A percentile compares a stretch with the other conserved stretches of the same genome.
phyloP scores from a whole-genome alignment of 2,113 vertebrate species.

The Anarrhichthys ocellatus region DNA sequence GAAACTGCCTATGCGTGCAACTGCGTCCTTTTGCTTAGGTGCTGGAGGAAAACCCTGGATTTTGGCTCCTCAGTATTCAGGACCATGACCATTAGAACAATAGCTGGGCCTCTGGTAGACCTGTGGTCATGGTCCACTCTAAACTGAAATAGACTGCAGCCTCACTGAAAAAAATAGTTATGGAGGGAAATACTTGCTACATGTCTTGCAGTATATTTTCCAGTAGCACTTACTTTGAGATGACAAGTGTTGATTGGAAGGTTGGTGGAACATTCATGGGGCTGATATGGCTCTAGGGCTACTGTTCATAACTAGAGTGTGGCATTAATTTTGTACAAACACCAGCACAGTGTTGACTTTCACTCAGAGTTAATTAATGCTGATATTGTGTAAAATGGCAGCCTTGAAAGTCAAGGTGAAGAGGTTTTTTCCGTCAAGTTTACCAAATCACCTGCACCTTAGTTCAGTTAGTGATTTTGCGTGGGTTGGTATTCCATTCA shows the following conservation, averaged over 20 bases:
- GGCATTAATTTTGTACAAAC: constrained; percentile 33
- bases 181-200: not conserved
- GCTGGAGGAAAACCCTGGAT: not conserved
- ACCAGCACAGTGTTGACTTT: constrained; percentile 28
- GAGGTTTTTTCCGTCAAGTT: not conserved
- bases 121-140: not conserved
- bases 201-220: not conserved
- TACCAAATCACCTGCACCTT: not conserved
- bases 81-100: not conserved
- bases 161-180: not conserved
- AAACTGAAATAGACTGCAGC: not conserved
- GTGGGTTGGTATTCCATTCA: not conserved
- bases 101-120: not conserved
- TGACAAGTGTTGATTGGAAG: constrained; percentile 42
- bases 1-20: constrained; percentile 9
- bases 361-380: constrained; percentile 39
- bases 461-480: not conserved
- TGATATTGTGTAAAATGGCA: not conserved
- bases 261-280: constrained; percentile 14
- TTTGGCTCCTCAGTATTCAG: not conserved
- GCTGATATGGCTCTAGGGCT: constrained; percentile 12
- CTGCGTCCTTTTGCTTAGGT: constrained; percentile 1
- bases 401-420: not conserved
- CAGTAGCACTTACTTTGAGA: constrained; percentile 16
- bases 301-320: constrained; percentile 26